These are phyloP conservation scores for Hemicrepidius hirtus DNA, from an alignment of 2,888 invertebrate species.

Conservation along the genomic window DNA sequence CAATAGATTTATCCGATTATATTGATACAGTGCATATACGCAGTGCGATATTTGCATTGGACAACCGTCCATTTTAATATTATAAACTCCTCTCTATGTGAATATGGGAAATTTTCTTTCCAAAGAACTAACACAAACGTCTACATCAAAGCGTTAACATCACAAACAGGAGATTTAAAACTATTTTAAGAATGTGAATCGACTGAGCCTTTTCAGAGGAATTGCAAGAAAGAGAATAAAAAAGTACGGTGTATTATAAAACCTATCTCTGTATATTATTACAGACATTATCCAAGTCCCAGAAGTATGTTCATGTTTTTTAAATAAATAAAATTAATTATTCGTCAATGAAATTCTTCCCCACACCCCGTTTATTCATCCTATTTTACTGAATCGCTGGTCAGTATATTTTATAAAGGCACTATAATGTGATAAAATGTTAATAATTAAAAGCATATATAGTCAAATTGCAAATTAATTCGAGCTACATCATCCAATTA, in stretches of 20 bases:
- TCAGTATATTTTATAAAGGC: no score
- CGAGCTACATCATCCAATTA: no score
- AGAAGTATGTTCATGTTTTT: no score
- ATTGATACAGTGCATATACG: neutral
- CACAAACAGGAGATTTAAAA: constrained; percentile 3
- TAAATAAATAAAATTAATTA: no score
- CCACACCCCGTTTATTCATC: no score
- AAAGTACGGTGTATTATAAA: constrained; percentile 1
- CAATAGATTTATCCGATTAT: neutral
- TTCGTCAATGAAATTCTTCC: constrained; percentile 13
- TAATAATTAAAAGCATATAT: no score
- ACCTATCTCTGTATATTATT: neutral
- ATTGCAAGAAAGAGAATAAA: constrained; percentile 1
- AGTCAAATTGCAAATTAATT: no score
- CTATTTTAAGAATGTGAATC: constrained; percentile 8
- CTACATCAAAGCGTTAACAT: constrained; percentile 2
- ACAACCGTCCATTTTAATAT: neutral
- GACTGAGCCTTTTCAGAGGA: neutral
- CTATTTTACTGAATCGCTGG: no score
- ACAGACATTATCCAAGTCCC: no score
- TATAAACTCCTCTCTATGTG: neutral
- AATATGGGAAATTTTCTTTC: neutral
- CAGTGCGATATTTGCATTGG: neutral
- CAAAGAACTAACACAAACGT: neutral
- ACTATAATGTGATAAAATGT: no score